phyloP scores from a whole-genome alignment of 2,113 vertebrate genomes.

The Diphyllodes magnificus region DNA sequence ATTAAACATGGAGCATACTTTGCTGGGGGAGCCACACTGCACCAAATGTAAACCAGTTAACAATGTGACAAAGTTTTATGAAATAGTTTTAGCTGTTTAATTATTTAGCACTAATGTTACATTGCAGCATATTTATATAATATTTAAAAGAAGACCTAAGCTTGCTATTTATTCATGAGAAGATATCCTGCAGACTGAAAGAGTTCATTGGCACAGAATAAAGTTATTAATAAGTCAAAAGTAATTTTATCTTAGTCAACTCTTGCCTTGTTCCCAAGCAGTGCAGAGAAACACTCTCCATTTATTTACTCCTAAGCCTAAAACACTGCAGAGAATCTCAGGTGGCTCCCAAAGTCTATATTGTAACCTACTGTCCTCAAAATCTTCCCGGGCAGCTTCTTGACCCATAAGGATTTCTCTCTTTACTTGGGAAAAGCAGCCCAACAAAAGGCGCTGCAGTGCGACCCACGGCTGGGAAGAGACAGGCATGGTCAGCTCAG shows the following conservation, averaged over 20 bases:
- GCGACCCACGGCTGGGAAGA: background rate
- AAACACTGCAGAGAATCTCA: background rate
- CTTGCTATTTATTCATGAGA: constrained; percentile 28
- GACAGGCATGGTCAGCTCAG: background rate
- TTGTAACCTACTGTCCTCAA: background rate
- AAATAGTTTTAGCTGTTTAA: background rate
- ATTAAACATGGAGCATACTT: background rate
- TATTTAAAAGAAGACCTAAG: constrained; percentile 30
- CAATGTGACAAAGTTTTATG: background rate
- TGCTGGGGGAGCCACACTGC: background rate
- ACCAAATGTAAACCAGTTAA: background rate
- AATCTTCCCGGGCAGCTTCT: background rate
- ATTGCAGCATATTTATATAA: constrained; percentile 14
- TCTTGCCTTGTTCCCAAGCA: background rate
- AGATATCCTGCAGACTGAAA: background rate
- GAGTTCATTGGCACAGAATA: background rate
- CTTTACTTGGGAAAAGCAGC: background rate
- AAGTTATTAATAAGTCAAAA: background rate
- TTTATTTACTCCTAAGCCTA: background rate
- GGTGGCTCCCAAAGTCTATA: background rate
- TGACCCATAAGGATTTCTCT: background rate
- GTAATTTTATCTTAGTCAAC: background rate
- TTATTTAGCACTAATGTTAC: constrained; percentile 22
- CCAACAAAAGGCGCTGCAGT: accelerated
- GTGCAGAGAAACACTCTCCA: background rate